Evolutionary conservation across 2,797 vertebrate genomes (phyloP).

Genomic region (Acrossocheilus fasciatus): DNA sequence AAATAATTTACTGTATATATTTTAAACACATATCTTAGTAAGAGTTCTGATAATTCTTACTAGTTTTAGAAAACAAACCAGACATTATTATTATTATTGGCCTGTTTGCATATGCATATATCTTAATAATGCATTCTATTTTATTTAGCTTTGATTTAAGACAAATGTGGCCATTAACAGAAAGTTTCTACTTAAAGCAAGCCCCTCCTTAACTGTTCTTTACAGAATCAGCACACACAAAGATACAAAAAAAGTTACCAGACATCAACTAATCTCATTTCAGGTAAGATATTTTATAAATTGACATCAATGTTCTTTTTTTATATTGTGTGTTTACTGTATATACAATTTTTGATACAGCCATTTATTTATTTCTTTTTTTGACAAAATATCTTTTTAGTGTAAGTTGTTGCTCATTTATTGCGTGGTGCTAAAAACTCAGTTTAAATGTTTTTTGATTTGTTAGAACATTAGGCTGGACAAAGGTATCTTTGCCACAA

Average conservation of each 20-base stretch:
- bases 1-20: neutral
- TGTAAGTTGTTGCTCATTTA: neutral
- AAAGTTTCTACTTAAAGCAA: neutral
- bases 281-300: conserved; percentile 1
- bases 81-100: neutral
- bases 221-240: neutral
- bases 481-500: neutral
- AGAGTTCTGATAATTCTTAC: neutral
- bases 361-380: neutral
- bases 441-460: neutral
- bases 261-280: neutral
- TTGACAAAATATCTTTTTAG: neutral
- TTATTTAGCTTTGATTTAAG: neutral
- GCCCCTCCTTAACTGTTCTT: neutral
- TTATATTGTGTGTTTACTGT: neutral
- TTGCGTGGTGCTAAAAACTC: neutral
- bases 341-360: neutral
- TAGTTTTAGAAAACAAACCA: neutral
- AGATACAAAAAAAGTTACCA: neutral
- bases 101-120: neutral
- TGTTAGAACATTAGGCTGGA: neutral
- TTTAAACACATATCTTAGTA: neutral
- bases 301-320: neutral
- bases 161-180: neutral
- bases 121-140: neutral